Conservation (phyloP, 2,888 invertebrate species). For the Protophormia terraenovae region DNA sequence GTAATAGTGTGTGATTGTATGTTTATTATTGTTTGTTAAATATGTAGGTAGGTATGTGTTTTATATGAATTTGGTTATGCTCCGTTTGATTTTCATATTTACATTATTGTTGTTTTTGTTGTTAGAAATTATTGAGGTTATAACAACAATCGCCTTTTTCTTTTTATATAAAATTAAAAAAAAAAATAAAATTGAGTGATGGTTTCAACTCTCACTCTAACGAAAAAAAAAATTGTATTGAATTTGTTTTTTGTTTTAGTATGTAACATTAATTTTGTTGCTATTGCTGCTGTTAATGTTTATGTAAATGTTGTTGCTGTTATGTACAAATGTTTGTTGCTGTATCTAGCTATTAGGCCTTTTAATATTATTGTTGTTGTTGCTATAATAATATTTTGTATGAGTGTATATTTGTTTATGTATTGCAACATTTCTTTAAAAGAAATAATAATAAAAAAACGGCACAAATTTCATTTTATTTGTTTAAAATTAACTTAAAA, state of each 20-base stretch:
- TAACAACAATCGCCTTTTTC: conserved; percentile 63
- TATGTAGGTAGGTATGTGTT: background rate
- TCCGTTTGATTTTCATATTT: conserved; percentile 65
- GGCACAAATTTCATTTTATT: conserved; percentile 63
- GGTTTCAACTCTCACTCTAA: conserved; percentile 66
- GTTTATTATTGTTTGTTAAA: background rate
- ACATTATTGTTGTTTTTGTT: conserved; percentile 25
- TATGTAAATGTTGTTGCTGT: conserved; percentile 18
- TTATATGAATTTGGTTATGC: conserved; percentile 57
- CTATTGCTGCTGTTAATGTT: conserved; percentile 3
- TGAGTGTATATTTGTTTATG: background rate
- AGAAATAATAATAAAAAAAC: conserved; percentile 36
- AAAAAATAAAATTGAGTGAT: conserved; percentile 44
- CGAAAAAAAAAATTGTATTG: conserved; percentile 30
- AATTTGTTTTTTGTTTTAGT: conserved; percentile 21
- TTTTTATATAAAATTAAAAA: conserved; percentile 17
- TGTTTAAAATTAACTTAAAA: conserved; percentile 35
- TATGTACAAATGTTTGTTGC: background rate
- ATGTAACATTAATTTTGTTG: background rate
- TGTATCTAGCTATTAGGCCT: conserved; percentile 40
- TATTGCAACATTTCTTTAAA: conserved; percentile 61
- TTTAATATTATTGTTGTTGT: conserved; percentile 29
- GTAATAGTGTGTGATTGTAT: background rate
- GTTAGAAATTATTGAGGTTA: conserved; percentile 64
- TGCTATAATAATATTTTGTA: no score